phyloP scores from a whole-genome alignment of 1,140 invertebrate species.

The Drosophila mayri region DNA sequence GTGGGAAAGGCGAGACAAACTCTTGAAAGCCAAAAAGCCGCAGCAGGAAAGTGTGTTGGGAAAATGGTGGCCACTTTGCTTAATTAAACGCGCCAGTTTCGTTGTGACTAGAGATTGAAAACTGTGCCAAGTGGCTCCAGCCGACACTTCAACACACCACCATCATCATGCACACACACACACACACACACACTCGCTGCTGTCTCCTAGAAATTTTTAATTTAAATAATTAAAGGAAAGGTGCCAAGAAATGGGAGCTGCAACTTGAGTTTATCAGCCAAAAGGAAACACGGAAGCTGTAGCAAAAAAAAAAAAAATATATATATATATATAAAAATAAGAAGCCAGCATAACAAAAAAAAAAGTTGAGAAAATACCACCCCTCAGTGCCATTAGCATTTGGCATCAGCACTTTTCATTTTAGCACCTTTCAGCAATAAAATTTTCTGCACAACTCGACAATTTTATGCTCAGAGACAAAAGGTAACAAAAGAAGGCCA shows the following conservation, averaged over 20 bases:
- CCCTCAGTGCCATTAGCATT: conserved; percentile 42
- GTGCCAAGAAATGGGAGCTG: conserved; percentile 27
- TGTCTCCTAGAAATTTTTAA: conserved; percentile 67
- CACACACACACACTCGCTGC: conserved; percentile 21
- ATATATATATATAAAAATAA: neutral
- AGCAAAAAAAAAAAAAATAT: neutral
- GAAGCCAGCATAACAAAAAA: neutral
- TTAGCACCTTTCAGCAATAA: conserved; percentile 83
- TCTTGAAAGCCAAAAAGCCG: conserved; percentile 57
- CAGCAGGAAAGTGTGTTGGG: conserved; percentile 12
- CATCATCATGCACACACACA: neutral
- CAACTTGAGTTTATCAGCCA: conserved; percentile 32
- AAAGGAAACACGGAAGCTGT: conserved; percentile 11
- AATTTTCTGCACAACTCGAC: conserved; percentile 79
- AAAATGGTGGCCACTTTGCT: conserved; percentile 77
- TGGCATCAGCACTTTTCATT: conserved; percentile 80
- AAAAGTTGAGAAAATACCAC: conserved; percentile 15
- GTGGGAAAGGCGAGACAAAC: conserved; percentile 26
- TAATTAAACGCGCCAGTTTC: conserved; percentile 77
- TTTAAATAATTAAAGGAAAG: conserved; percentile 80
- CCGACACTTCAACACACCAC: conserved; percentile 40
- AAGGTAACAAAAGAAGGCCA: conserved; percentile 61
- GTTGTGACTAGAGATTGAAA: conserved; percentile 71
- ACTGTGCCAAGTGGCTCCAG: conserved; percentile 72
- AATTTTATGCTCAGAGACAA: conserved; percentile 72